Evolutionary conservation across 2,797 vertebrate genomes (phyloP).

Genomic region (Cuculus canorus): DNA sequence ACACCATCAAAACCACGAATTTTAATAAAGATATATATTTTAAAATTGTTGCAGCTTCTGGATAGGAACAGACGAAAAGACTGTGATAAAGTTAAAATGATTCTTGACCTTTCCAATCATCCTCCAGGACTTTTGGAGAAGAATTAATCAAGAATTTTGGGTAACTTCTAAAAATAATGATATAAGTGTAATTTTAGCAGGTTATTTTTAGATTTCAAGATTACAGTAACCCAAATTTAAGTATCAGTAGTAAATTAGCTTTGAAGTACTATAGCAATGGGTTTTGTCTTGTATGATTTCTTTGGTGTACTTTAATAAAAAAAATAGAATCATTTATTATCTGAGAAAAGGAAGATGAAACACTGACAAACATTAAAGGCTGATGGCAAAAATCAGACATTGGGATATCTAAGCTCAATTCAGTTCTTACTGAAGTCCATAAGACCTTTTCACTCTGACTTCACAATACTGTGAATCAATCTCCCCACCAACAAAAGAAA

Average conservation of each 20-base stretch:
- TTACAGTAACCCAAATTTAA: not conserved
- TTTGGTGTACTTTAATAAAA: not conserved
- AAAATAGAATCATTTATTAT: not conserved
- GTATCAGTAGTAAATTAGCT: not conserved
- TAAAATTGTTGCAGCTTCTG: not conserved
- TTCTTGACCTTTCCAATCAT: not conserved
- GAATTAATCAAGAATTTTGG: not conserved
- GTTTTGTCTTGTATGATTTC: not conserved
- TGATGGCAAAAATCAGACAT: not conserved
- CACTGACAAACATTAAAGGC: not conserved
- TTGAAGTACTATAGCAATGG: not conserved
- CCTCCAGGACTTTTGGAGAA: not conserved
- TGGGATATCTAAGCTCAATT: not conserved
- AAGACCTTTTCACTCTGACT: not conserved
- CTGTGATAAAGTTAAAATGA: not conserved
- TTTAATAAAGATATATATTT: not conserved
- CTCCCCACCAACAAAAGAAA: not conserved
- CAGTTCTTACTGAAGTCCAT: not conserved
- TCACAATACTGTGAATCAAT: not conserved
- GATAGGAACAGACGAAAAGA: not conserved
- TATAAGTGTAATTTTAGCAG: not conserved
- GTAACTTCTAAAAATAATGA: not conserved
- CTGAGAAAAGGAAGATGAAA: not conserved
- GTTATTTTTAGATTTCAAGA: not conserved
- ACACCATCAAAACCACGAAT: not conserved